Evolutionary conservation across 2,888 invertebrate species (phyloP), one percentile per base, ranked within the genome.

Genomic region (Caenorhabditis sulstoni): DNA sequence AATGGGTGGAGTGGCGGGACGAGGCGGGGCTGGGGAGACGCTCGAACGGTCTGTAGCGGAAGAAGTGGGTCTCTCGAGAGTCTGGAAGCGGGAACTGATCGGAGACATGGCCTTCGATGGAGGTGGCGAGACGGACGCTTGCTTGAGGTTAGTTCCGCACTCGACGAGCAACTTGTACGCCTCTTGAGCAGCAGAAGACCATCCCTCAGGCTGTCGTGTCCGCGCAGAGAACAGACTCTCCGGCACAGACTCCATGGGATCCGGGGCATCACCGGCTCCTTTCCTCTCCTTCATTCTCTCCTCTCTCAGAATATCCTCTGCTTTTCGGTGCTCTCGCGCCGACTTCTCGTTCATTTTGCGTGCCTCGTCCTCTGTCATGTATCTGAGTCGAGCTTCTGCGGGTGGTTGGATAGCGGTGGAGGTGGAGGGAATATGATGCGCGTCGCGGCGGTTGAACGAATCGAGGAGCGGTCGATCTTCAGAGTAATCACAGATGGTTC

Each of bases 151-250:
- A 8, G 86, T 85, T 16, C 89, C 87, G 53, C 90, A 89, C 68
- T 96, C 96, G 66, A 98, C 95, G 62, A 98, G 92, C 87, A 95
- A 94, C 89, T 95, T 94, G 92, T 98, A 98, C 0, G 96, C 97
- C 89, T 95, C 94, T 90, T 95, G 95, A 55, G 96, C 89, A 67
- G 84, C 89, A 39, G 71, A 77, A 22, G 81, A 83, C 86, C 82
- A 89, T 66, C 61, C 75, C 29, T 75, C 70, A 20, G 52, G 74
- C 37, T 78, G 66, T 18, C 35, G 55, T 39, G 45, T 47, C 3
- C 22, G 20, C 3, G 62, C 12, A 11, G 62, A 61, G n/a, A 52
- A 62, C 11, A 58, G 39, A 11, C 58, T 61, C 59, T 57, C 70
- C 3, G 45, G 9, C 9, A 29, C 4, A 5, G 50, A 41, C 16